Evolutionary conservation across 2,113 vertebrate species (phyloP).

Genomic region (Atlantisia rogersi): DNA sequence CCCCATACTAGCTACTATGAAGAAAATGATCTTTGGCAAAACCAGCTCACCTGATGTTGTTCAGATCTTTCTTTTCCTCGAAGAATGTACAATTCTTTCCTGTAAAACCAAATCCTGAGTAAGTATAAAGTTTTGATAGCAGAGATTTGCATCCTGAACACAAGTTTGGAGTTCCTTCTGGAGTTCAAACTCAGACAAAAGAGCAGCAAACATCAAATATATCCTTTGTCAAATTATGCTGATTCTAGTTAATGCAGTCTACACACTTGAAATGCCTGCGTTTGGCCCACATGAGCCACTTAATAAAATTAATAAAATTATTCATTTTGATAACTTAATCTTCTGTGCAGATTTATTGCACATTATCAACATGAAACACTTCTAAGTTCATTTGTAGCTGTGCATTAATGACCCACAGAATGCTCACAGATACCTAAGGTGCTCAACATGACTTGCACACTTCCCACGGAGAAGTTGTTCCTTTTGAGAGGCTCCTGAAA

Average conservation of each 20-base stretch:
- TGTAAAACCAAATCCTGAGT: background rate
- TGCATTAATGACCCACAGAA: background rate
- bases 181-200: background rate
- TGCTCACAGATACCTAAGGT: background rate
- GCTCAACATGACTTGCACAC: background rate
- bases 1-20: too few species aligned
- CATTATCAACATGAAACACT: background rate
- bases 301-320: background rate
- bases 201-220: background rate
- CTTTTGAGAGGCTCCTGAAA: background rate
- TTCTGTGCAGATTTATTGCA: background rate
- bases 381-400: background rate
- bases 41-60: background rate
- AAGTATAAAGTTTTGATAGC: background rate
- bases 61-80: background rate
- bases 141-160: background rate
- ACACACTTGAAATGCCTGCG: background rate
- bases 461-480: background rate
- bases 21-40: too few species aligned
- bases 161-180: background rate
- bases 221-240: background rate
- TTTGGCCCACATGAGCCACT: background rate
- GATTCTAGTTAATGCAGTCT: background rate
- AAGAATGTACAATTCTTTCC: background rate
- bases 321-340: background rate